Evolutionary conservation across 2,888 invertebrate species (phyloP).

Genomic region (Drosophila prostipennis): DNA sequence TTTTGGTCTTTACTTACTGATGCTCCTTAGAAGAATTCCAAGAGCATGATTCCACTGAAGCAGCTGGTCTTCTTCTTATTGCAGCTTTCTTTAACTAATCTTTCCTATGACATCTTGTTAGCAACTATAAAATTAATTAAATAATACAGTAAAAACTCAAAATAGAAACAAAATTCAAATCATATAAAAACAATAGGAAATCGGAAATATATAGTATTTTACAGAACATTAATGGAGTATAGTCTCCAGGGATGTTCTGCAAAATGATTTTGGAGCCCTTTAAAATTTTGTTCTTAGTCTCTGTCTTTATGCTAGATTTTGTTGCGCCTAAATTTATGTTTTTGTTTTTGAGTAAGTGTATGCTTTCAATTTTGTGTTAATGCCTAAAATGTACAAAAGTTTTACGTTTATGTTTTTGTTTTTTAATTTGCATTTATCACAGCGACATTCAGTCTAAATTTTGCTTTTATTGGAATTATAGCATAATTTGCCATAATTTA

Average conservation of each 20-base stretch:
- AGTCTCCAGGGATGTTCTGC: constrained; percentile 11
- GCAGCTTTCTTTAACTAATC: constrained; percentile 38
- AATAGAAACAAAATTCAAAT: constrained; percentile 3
- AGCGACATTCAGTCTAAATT: constrained; percentile 84
- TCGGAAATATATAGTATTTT: constrained; percentile 8
- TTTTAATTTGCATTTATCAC: constrained; percentile 80
- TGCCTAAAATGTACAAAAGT: constrained; percentile 82
- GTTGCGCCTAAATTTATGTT: constrained; percentile 77
- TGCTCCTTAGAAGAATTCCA: constrained; percentile 20
- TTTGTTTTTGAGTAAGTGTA: constrained; percentile 60
- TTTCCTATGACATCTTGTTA: constrained; percentile 32
- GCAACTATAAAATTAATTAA: constrained; percentile 56
- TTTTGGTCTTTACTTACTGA: constrained; percentile 14
- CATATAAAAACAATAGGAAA: background rate
- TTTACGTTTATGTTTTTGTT: constrained; percentile 67
- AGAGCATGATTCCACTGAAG: constrained; percentile 58
- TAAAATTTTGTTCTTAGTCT: constrained; percentile 50
- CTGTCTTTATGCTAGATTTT: constrained; percentile 57
- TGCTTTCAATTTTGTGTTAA: constrained; percentile 65
- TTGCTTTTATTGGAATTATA: constrained; percentile 83
- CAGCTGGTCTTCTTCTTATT: constrained; percentile 64
- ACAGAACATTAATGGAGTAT: constrained; percentile 8
- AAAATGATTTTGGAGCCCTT: constrained; percentile 30
- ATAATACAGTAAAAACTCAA: constrained; percentile 18
- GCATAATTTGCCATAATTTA: constrained; percentile 78